Evolutionary conservation across 2,797 vertebrate species (phyloP).

Genomic region (Sebastes hubbsi): DNA sequence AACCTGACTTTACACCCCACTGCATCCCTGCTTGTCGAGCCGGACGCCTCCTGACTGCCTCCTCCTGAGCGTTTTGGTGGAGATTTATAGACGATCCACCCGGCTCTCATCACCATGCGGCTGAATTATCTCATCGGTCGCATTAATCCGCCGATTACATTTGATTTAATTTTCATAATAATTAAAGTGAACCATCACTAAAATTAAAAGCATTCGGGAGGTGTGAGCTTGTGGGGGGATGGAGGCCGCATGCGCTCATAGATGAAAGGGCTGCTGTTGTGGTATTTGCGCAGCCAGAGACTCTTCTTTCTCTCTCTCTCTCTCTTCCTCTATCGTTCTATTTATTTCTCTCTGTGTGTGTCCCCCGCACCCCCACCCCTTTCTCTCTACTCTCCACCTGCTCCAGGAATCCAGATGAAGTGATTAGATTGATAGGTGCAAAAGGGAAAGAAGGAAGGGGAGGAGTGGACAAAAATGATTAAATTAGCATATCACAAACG

Average conservation of each 20-base stretch:
- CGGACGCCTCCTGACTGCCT: constrained; percentile 37
- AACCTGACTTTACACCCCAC: constrained; percentile 34
- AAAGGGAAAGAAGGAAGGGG: constrained; percentile 62
- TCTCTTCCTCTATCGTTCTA: constrained; percentile 2
- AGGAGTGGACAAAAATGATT: constrained; percentile 82
- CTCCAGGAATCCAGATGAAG: constrained; percentile 78
- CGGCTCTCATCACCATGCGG: constrained; percentile 68
- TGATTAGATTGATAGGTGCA: constrained; percentile 84
- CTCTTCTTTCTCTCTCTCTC: constrained; percentile 1
- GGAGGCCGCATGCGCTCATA: constrained; percentile 37
- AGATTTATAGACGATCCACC: constrained; percentile 81
- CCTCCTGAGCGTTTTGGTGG: constrained; percentile 52
- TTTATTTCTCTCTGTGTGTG: constrained; percentile 30
- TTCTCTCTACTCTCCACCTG: constrained; percentile 30
- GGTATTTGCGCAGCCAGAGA: constrained; percentile 60
- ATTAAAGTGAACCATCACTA: constrained; percentile 86
- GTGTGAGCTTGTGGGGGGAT: constrained; percentile 8
- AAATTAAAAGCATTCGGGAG: constrained; percentile 76
- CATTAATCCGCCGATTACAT: constrained; percentile 84
- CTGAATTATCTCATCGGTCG: constrained; percentile 82
- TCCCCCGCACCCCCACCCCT: background rate
- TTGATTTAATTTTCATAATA: constrained; percentile 86
- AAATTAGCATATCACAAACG: constrained; percentile 84
- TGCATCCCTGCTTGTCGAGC: constrained; percentile 17
- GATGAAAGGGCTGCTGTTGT: constrained; percentile 65